These are phyloP conservation scores for Sisor rabdophorus DNA, from an alignment of 2,113 vertebrate genomes.

Conservation along the genomic window DNA sequence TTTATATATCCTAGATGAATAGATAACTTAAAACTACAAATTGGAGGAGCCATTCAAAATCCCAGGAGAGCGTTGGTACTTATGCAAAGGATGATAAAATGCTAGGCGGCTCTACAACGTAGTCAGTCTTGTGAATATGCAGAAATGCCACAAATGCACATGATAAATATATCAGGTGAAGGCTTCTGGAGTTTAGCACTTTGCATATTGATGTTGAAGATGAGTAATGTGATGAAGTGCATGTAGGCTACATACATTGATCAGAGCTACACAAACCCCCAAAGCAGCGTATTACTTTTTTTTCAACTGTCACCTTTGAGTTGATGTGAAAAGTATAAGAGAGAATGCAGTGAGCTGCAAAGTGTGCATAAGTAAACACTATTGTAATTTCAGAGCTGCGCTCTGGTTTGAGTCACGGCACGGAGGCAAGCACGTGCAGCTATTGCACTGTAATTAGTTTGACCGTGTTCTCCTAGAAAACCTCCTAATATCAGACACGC, in stretches of 20 bases:
- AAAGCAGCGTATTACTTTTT: conserved; percentile 36
- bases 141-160: conserved; percentile 21
- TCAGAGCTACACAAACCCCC: background rate
- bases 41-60: conserved; percentile 7
- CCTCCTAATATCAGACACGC: background rate
- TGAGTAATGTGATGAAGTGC: conserved; percentile 15
- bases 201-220: conserved; percentile 14
- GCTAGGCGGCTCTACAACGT: background rate
- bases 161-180: conserved; percentile 33
- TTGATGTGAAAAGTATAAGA: background rate
- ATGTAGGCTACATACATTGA: conserved; percentile 16
- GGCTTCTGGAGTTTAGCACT: conserved; percentile 25
- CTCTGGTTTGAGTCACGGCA: background rate
- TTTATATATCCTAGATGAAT: conserved; percentile 2
- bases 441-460: conserved; percentile 16
- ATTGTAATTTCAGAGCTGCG: conserved; percentile 27
- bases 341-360: conserved; percentile 15
- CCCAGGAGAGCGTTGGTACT: background rate
- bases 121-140: conserved; percentile 31
- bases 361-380: conserved; percentile 34
- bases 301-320: conserved; percentile 30
- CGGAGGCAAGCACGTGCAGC: conserved; percentile 8
- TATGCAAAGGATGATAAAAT: conserved; percentile 27
- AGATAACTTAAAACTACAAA: background rate
- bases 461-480: conserved; percentile 2